A percentile compares a stretch with the other conserved stretches of the same genome.
phyloP scores from a whole-genome alignment of 2,888 invertebrate species.

The Perizoma affinitatum region DNA sequence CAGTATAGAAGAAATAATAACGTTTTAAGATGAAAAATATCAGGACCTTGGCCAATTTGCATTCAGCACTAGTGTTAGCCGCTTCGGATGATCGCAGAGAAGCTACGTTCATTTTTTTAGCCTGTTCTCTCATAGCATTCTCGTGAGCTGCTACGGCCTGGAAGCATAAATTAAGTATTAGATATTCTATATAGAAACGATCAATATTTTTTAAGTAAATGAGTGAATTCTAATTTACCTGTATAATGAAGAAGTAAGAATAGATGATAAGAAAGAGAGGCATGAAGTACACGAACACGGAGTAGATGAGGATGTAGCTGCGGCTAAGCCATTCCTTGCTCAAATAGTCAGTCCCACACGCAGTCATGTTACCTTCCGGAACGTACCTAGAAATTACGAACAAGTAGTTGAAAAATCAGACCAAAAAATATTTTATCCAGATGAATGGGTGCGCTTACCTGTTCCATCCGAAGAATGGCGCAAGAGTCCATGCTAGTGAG shows the following conservation, averaged over 20 bases:
- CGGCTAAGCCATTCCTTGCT: constrained; percentile 89
- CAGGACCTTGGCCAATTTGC: constrained; percentile 91
- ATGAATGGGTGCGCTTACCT: constrained; percentile 73
- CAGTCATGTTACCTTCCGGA: constrained; percentile 97
- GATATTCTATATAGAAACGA: neutral
- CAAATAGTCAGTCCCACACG: constrained; percentile 95
- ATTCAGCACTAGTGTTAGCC: constrained; percentile 91
- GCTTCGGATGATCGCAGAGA: constrained; percentile 92
- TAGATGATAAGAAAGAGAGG: constrained; percentile 92
- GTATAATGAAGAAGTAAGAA: constrained; percentile 94
- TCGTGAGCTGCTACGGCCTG: constrained; percentile 93
- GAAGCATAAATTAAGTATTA: constrained; percentile 35
- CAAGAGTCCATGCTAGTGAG: constrained; percentile 90
- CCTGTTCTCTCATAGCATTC: constrained; percentile 94
- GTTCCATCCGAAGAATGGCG: constrained; percentile 95
- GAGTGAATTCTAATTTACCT: constrained; percentile 71
- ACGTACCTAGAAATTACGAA: constrained; percentile 86
- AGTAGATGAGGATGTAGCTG: constrained; percentile 91
- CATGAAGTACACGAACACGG: constrained; percentile 90
- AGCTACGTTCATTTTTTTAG: constrained; percentile 97
- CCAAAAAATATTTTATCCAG: neutral
- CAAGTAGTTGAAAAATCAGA: neutral
- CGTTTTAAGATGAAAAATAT: neutral
- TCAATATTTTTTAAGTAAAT: neutral
- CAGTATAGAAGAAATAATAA: neutral